Evolutionary conservation across 1,140 invertebrate species (phyloP).

Genomic region (Aphis gossypii): DNA sequence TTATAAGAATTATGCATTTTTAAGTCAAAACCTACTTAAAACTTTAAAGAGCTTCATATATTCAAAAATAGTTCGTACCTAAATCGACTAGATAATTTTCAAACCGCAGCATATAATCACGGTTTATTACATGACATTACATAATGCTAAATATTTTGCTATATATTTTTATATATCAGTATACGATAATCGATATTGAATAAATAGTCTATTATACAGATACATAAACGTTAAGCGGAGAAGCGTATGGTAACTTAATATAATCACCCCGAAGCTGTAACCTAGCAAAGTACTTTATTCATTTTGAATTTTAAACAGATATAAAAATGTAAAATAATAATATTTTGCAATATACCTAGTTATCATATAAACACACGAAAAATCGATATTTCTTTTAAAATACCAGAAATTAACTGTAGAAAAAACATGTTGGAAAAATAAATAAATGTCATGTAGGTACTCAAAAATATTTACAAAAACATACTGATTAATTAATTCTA

Average conservation of each 20-base stretch:
- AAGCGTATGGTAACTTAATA: neutral
- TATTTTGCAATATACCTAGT: neutral
- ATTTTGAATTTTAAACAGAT: neutral
- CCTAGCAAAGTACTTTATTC: neutral
- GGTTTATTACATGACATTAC: neutral
- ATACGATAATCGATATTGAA: constrained; percentile 17
- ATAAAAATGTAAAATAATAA: neutral
- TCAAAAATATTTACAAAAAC: neutral
- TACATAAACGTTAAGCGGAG: constrained; percentile 10
- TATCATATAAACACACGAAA: neutral
- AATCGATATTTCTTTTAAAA: neutral
- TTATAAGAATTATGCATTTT: neutral
- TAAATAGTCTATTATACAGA: neutral
- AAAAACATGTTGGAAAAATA: neutral
- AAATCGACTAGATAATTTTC: neutral
- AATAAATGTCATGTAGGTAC: neutral
- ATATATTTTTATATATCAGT: neutral
- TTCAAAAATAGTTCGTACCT: neutral
- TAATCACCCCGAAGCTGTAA: neutral
- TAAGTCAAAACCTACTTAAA: neutral
- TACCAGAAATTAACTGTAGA: neutral
- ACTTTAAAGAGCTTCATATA: neutral
- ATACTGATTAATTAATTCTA: neutral
- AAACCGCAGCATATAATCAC: neutral
- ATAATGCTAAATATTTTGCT: neutral